Percentiles rank a stretch among this genome's conserved stretches.
phyloP scores from a whole-genome alignment of 2,888 invertebrate genomes.

The Lycocerus yunnanus region DNA sequence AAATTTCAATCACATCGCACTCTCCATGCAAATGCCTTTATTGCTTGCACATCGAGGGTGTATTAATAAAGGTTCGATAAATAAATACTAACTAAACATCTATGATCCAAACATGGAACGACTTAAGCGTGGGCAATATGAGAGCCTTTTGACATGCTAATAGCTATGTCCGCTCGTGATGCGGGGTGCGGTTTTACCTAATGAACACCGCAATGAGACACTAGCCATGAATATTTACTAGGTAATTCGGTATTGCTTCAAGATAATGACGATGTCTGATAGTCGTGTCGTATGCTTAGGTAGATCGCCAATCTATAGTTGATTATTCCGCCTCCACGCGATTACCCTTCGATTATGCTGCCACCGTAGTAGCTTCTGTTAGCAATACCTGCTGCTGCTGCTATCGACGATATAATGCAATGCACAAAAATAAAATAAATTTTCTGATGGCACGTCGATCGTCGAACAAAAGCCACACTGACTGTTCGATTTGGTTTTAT shows the following conservation, averaged over 20 bases:
- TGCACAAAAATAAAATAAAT: conserved; percentile 39
- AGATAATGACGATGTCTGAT: conserved; percentile 52
- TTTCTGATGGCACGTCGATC: conserved; percentile 37
- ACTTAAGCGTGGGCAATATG: conserved; percentile 36
- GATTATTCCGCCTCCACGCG: conserved; percentile 47
- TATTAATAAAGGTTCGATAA: conserved; percentile 36
- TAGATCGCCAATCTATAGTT: conserved; percentile 44
- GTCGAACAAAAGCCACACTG: conserved; percentile 37
- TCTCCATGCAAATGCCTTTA: conserved; percentile 52
- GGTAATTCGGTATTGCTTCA: conserved; percentile 51
- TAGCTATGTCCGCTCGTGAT: conserved; percentile 37
- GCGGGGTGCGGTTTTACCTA: conserved; percentile 43
- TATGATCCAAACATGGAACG: conserved; percentile 18
- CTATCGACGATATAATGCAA: conserved; percentile 24
- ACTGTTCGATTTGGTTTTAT: conserved; percentile 41
- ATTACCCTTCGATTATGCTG: conserved; percentile 15
- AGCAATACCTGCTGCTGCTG: conserved; percentile 19
- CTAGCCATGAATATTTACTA: conserved; percentile 60
- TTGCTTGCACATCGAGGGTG: conserved; percentile 38
- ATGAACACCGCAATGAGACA: conserved; percentile 49
- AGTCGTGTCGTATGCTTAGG: conserved; percentile 36
- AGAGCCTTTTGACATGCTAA: conserved; percentile 45
- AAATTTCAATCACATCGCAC: conserved; percentile 52
- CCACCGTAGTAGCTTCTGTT: conserved; percentile 9
- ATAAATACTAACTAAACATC: conserved; percentile 24